Evolutionary conservation across 2,888 invertebrate species (phyloP).

Genomic region (Torymus auratus): DNA sequence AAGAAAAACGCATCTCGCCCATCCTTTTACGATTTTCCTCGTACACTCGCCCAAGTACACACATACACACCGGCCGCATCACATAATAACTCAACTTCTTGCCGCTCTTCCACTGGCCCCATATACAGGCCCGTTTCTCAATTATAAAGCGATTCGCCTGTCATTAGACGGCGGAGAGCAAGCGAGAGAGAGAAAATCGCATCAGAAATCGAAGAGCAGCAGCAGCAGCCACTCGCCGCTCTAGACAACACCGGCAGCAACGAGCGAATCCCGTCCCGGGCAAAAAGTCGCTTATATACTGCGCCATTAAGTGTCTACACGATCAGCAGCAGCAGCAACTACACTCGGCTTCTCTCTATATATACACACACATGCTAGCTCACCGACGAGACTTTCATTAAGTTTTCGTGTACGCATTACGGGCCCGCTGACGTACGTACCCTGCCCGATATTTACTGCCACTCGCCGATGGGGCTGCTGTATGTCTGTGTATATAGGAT

Average conservation of each 20-base stretch:
- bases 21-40: too few species aligned
- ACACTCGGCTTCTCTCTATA: not conserved
- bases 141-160: constrained; percentile 54
- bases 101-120: constrained; percentile 4
- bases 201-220: constrained; percentile 39
- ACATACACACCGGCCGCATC: not conserved
- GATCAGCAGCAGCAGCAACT: constrained; percentile 28
- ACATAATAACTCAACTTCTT: constrained; percentile 53
- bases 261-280: constrained; percentile 9
- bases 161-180: constrained; percentile 33
- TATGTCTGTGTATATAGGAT: not conserved
- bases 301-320: constrained; percentile 52
- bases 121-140: constrained; percentile 45
- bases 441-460: constrained; percentile 61
- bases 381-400: constrained; percentile 52
- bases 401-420: constrained; percentile 58
- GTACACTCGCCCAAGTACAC: too few species aligned
- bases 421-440: constrained; percentile 58
- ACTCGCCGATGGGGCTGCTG: not conserved
- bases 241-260: too few species aligned
- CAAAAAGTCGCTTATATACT: constrained; percentile 44
- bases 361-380: too few species aligned
- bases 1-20: too few species aligned
- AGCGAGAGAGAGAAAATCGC: constrained; percentile 28
- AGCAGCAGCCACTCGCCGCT: not conserved